These are phyloP conservation scores for Kobus ellipsiprymnus DNA, from an alignment of 2,113 vertebrate species.

Conservation along the genomic window DNA sequence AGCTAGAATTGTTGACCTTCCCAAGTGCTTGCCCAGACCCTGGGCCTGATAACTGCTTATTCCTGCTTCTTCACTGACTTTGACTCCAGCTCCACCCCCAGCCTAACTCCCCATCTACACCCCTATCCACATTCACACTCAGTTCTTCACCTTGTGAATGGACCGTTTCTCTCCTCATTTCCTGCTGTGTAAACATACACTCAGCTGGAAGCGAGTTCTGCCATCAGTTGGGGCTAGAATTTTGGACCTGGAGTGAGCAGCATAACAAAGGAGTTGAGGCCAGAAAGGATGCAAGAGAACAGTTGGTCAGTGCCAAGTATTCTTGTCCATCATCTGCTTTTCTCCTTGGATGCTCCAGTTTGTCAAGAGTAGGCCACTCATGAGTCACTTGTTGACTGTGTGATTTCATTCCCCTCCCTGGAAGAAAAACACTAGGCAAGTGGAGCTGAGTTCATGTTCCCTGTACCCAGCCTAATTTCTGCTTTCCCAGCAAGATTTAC, in stretches of 20 bases:
- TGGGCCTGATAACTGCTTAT: neutral
- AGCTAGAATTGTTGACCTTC: neutral
- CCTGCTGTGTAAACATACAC: neutral
- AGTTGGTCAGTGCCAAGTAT: neutral
- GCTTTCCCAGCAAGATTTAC: neutral
- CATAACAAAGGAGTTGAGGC: neutral
- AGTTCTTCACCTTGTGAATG: neutral
- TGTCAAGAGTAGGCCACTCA: neutral
- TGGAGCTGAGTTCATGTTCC: neutral
- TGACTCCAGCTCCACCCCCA: neutral
- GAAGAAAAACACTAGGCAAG: neutral
- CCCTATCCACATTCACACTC: neutral
- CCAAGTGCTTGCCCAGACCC: neutral
- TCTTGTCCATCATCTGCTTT: neutral
- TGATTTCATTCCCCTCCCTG: neutral
- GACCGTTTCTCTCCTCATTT: neutral
- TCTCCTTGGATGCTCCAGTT: neutral
- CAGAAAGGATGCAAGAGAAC: neutral
- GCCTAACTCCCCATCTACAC: neutral
- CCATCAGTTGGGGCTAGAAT: neutral
- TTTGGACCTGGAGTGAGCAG: neutral
- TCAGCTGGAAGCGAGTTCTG: neutral
- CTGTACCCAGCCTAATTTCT: neutral
- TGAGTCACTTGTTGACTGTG: neutral
- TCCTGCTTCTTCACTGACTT: neutral